Evolutionary conservation across 2,888 invertebrate species (phyloP).

Genomic region (Ophion costatus): DNA sequence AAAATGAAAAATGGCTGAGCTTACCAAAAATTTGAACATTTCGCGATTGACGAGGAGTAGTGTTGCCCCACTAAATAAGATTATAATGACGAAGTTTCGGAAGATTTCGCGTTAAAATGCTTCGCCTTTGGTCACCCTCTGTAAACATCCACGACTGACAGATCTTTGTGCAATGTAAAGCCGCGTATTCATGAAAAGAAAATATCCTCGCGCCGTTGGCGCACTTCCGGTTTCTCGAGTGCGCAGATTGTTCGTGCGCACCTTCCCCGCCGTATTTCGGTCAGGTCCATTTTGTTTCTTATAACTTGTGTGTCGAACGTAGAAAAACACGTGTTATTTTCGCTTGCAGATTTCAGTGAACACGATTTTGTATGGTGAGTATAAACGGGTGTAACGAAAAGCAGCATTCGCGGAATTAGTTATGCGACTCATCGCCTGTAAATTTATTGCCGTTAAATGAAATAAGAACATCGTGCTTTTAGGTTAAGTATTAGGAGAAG

Average conservation of each 20-base stretch:
- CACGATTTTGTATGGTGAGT: constrained; percentile 20
- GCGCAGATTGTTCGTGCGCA: constrained; percentile 2
- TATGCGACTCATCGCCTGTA: not conserved
- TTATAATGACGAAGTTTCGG: not conserved
- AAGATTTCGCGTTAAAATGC: constrained; percentile 10
- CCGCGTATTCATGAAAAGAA: constrained; percentile 26
- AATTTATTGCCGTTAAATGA: not conserved
- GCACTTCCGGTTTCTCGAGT: constrained; percentile 14
- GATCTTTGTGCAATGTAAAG: constrained; percentile 13
- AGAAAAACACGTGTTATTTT: constrained; percentile 49
- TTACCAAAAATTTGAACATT: constrained; percentile 79
- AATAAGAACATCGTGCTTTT: constrained; percentile 11
- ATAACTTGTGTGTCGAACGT: not conserved
- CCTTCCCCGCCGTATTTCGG: constrained; percentile 26
- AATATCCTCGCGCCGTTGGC: not conserved
- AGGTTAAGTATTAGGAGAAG: constrained; percentile 48
- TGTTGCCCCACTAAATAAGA: constrained; percentile 29
- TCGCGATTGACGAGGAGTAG: constrained; percentile 44
- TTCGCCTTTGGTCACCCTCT: constrained; percentile 5
- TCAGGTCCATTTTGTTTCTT: not conserved
- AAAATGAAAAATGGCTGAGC: constrained; percentile 47
- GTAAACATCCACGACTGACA: constrained; percentile 56
- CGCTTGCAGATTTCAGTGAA: not conserved
- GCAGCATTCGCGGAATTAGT: not conserved
- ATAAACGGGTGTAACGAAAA: not conserved